Percentiles rank a stretch among this genome's conserved stretches.
Evolutionary conservation across 2,888 invertebrate species (phyloP).

Genomic region (Drosophila nigritarsus): DNA sequence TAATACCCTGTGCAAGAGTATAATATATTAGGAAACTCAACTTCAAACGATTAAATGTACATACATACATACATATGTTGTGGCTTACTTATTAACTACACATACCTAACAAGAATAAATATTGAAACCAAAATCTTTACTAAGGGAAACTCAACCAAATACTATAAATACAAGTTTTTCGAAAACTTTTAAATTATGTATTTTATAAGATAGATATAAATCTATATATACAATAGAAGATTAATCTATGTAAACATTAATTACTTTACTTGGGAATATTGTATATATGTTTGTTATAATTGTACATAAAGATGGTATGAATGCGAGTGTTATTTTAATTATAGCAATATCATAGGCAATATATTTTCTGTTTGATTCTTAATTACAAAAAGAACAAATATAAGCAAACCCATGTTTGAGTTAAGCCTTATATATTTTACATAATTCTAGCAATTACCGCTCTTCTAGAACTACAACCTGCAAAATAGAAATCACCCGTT

Average conservation of each 20-base stretch:
- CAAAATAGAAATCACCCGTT: neutral
- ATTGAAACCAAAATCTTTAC: constrained; percentile 62
- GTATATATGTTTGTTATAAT: constrained; percentile 26
- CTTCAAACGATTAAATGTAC: neutral
- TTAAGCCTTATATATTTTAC: constrained; percentile 3
- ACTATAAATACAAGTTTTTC: constrained; percentile 57
- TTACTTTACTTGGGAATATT: constrained; percentile 9
- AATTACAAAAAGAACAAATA: constrained; percentile 7
- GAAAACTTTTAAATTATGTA: constrained; percentile 60
- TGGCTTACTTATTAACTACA: constrained; percentile 1
- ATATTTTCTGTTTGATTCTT: constrained; percentile 5
- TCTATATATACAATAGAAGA: constrained; percentile 8
- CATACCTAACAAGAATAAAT: constrained; percentile 11
- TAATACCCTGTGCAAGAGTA: neutral
- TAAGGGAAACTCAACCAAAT: constrained; percentile 63
- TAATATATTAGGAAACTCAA: neutral
- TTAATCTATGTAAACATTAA: constrained; percentile 3
- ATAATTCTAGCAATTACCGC: neutral
- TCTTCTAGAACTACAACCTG: neutral
- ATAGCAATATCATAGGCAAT: constrained; percentile 4
- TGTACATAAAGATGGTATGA: constrained; percentile 53
- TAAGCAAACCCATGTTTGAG: constrained; percentile 4
- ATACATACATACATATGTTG: neutral
- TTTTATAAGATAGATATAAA: constrained; percentile 7
- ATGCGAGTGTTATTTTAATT: constrained; percentile 15